Base-by-base conservation (phyloP, 2,888 invertebrate species). In the Zhengitettix transpicula region DNA sequence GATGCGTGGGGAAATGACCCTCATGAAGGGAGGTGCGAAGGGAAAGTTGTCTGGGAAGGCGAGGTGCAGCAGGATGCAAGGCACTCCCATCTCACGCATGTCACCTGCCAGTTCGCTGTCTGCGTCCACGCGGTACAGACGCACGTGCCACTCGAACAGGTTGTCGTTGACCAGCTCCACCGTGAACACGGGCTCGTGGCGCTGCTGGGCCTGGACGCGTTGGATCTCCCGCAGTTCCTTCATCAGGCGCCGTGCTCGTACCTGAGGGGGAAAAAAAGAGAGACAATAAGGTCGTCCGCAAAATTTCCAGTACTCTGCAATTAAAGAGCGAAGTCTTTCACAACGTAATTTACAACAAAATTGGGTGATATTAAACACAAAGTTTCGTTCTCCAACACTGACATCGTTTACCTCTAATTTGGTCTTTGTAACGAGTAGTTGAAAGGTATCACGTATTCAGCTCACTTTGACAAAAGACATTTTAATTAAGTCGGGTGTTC, bases 11-110 rank as follows among this genome's bases (percentile, higher is more conserved):
- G 81, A 77, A 53, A 82, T 79, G 10, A 82, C 81, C 57, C 81
- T 72, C 78, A 82, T 79, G 72, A 91, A 91, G 52, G 91, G 91
- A 58, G 91, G 91, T 52, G 88, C 87, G 70, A 91, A 91, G 52
- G 91, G 91, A 69, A 91, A 91, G 71, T 89, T 90, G 69, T 91
- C 89, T 15, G 91, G 91, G 74, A 91, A 91, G 65, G 85, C 78
- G 66, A 89, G 77, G 72, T 89, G 89, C 66, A 91, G 77, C 65
- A 89, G 77, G 67, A 91, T 89, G 72, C 82, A 79, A 16, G 82
- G 76, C 64, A 90, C 81, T 67, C 83, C 83, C 64, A 88, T 74
- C 71, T 89, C 89, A 60, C 81, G 79, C 81, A 91, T 85, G 72
- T 91, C 91, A 58, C 77, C 79, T n/a, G 87, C 85, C 66, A 91